Evolutionary conservation across 2,888 invertebrate genomes (phyloP).

Genomic region (Ashinkailepas kermadecensis): DNA sequence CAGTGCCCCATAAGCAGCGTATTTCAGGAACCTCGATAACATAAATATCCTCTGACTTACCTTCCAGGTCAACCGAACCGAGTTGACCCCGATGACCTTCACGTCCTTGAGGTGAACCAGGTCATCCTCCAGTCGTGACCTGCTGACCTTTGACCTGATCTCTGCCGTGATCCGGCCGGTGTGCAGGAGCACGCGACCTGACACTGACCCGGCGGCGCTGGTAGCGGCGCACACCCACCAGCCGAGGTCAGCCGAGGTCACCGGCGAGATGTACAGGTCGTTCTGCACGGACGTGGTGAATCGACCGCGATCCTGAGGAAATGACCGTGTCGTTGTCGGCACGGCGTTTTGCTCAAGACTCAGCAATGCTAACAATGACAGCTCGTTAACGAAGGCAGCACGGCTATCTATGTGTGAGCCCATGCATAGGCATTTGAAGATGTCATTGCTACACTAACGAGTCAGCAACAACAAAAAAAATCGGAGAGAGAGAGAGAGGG

Average conservation of each 20-base stretch:
- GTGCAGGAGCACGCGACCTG: neutral
- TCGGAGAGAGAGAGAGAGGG: no score
- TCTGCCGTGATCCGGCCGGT: neutral
- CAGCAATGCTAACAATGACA: no score
- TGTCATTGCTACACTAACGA: no score
- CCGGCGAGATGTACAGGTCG: slow-evolving; percentile 13
- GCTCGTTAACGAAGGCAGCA: no score
- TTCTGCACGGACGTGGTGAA: neutral
- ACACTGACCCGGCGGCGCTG: neutral
- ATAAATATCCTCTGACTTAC: neutral
- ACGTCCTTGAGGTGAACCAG: slow-evolving; percentile 2
- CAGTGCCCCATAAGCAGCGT: no score
- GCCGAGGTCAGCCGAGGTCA: slow-evolving; percentile 7
- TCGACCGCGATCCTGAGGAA: neutral
- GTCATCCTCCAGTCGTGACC: neutral
- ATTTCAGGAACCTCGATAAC: no score
- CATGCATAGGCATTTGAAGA: no score
- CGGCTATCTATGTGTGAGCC: no score
- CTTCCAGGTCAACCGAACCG: neutral
- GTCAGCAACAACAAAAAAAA: no score
- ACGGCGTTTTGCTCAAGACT: no score
- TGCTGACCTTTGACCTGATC: neutral
- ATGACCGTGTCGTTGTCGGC: no score
- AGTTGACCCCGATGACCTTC: neutral
- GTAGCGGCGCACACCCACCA: slow-evolving; percentile 11